A percentile compares a stretch with the other conserved stretches of the same genome.
phyloP scores from a whole-genome alignment of 2,113 vertebrate genomes.

The Dromas ardeola region DNA sequence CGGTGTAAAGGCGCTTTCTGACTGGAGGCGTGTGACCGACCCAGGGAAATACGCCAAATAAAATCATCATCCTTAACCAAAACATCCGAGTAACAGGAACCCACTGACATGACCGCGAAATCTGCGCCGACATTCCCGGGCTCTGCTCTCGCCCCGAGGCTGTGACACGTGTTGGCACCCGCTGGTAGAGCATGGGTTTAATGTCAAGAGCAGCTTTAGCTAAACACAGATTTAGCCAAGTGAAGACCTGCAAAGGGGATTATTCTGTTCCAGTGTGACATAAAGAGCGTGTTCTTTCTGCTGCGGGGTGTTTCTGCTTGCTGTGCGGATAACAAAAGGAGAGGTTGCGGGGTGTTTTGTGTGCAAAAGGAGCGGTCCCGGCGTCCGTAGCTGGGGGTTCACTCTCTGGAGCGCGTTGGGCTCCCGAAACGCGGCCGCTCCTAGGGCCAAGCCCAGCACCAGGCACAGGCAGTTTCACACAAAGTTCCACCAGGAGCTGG shows the following conservation, averaged over 20 bases:
- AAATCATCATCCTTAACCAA: background rate
- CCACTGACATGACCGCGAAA: rapidly evolving
- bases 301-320: background rate
- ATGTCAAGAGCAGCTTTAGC: background rate
- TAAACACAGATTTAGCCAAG: rapidly evolving
- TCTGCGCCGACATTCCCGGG: background rate
- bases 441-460: background rate
- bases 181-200: background rate
- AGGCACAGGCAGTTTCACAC: background rate
- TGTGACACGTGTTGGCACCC: background rate
- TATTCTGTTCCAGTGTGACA: background rate
- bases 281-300: background rate
- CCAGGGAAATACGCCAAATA: background rate
- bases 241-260: background rate
- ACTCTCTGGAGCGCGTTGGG: background rate
- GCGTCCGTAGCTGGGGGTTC: background rate
- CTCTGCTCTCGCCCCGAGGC: background rate
- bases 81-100: background rate
- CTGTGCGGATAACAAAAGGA: background rate
- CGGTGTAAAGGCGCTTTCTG: background rate
- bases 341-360: rapidly evolving
- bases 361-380: rapidly evolving
- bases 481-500: background rate
- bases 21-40: background rate
- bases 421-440: rapidly evolving